phyloP scores from a whole-genome alignment of 2,888 invertebrate genomes.

The Chironomus tentans region DNA sequence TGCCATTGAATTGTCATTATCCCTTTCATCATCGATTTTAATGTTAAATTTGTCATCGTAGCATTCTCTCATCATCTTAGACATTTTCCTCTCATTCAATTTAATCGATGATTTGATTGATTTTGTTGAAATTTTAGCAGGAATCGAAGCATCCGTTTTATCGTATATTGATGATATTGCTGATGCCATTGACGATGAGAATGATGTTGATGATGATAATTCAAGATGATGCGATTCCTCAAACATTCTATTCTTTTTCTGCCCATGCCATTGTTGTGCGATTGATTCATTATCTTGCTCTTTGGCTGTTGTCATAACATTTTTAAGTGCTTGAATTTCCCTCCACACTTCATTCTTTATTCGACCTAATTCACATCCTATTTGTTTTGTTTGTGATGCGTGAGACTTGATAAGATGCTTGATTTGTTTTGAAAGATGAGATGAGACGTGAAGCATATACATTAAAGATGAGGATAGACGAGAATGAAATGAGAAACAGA shows the following conservation, averaged over 20 bases:
- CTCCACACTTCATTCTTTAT: not conserved
- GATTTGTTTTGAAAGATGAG: not conserved
- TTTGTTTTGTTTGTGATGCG: not conserved
- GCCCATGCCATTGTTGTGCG: not conserved
- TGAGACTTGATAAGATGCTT: not conserved
- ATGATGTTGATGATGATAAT: not conserved
- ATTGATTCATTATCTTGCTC: too few species aligned
- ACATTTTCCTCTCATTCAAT: not conserved
- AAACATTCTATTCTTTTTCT: not conserved
- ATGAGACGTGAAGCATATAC: not conserved
- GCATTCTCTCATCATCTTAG: not conserved
- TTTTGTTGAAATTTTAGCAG: not conserved
- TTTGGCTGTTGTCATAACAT: not conserved
- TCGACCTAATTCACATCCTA: not conserved
- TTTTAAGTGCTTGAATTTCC: slow-evolving; percentile 1
- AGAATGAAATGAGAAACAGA: not conserved
- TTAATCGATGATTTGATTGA: slow-evolving; percentile 4
- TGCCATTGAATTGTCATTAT: not conserved
- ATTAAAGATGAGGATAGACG: too few species aligned
- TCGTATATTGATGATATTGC: too few species aligned
- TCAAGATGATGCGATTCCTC: not conserved
- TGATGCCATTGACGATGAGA: not conserved
- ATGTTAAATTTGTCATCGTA: not conserved
- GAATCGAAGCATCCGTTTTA: not conserved
- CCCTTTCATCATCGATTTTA: not conserved